These are phyloP conservation scores for Acromyrmex echinatior DNA, from an alignment of 1,140 invertebrate genomes.

Conservation along the genomic window DNA sequence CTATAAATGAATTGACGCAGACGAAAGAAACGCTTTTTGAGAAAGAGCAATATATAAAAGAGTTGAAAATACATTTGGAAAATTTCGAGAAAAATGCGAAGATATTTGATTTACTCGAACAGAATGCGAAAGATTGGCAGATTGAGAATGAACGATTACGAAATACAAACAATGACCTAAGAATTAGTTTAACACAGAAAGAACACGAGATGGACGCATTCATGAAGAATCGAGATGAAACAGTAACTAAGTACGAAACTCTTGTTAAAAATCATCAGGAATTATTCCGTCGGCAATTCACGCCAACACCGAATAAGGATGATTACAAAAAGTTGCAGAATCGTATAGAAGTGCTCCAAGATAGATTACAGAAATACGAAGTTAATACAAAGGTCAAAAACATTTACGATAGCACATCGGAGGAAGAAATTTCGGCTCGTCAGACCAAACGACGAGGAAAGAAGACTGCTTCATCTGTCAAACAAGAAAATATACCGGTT, in stretches of 20 bases:
- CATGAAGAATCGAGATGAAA: slow-evolving; percentile 77
- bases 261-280: slow-evolving; percentile 77
- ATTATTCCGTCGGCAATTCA: slow-evolving; percentile 66
- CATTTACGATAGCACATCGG: slow-evolving; percentile 69
- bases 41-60: slow-evolving; percentile 62
- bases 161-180: slow-evolving; percentile 71
- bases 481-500: slow-evolving; percentile 67
- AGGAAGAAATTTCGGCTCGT: slow-evolving; percentile 66
- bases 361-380: slow-evolving; percentile 43
- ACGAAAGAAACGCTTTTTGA: slow-evolving; percentile 63
- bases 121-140: slow-evolving; percentile 70
- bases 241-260: slow-evolving; percentile 78
- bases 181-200: slow-evolving; percentile 65
- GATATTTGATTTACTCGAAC: slow-evolving; percentile 67
- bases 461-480: slow-evolving; percentile 38
- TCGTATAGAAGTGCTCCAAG: slow-evolving; percentile 34
- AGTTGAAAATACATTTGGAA: slow-evolving; percentile 63
- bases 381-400: slow-evolving; percentile 38
- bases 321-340: slow-evolving; percentile 52
- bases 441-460: slow-evolving; percentile 49
- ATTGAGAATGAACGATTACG: slow-evolving; percentile 73
- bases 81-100: slow-evolving; percentile 66
- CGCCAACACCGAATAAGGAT: slow-evolving; percentile 52
- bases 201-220: slow-evolving; percentile 80
- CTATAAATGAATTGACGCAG: slow-evolving; percentile 69